These are phyloP conservation scores for Agrochola macilenta DNA, from an alignment of 2,888 invertebrate genomes.

Conservation along the genomic window DNA sequence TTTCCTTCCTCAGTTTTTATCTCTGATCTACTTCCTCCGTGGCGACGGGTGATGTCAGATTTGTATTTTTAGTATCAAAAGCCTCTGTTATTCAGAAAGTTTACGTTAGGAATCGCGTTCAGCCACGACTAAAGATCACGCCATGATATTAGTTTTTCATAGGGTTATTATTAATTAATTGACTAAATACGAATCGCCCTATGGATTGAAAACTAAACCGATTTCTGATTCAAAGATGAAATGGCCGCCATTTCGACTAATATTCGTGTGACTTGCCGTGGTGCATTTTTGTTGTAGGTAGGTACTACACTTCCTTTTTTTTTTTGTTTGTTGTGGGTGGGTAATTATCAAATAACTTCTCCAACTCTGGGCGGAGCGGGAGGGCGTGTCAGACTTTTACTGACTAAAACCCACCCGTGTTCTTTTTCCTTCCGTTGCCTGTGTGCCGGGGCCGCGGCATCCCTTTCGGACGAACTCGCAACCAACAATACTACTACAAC, in stretches of 20 bases:
- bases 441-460: too few relatives aligned
- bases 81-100: background rate
- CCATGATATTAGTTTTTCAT: background rate
- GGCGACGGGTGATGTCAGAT: constrained; percentile 15
- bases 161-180: background rate
- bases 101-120: background rate
- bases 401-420: too few relatives aligned
- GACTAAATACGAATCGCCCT: too few relatives aligned
- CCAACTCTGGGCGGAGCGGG: too few relatives aligned
- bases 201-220: background rate
- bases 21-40: constrained; percentile 31
- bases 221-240: background rate
- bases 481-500: too few relatives aligned
- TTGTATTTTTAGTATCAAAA: background rate
- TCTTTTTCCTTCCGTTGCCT: too few relatives aligned
- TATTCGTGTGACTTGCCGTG: background rate
- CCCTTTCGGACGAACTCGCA: too few relatives aligned
- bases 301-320: too few relatives aligned
- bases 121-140: background rate
- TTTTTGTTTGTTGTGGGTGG: too few relatives aligned
- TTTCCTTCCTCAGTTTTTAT: constrained; percentile 62
- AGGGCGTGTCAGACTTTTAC: too few relatives aligned
- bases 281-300: background rate
- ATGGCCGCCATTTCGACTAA: background rate
- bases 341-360: too few relatives aligned